These are phyloP conservation scores for Amblyjoppa proteus DNA, from an alignment of 2,888 invertebrate species.

Conservation along the genomic window DNA sequence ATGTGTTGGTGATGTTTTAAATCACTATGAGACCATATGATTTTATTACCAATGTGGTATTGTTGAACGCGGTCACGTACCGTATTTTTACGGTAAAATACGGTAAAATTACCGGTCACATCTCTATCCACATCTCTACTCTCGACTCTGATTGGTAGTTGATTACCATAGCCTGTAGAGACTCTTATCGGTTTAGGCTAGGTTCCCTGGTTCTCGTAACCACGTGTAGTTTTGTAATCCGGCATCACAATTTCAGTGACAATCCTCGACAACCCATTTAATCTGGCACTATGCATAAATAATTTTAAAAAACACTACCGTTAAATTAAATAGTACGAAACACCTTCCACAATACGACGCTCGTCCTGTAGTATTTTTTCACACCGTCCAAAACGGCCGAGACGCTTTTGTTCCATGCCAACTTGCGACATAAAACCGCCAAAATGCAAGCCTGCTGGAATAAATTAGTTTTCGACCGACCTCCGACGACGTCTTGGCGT, in stretches of 20 bases:
- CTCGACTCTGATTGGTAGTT: not conserved
- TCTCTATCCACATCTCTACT: no score
- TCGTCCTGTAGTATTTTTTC: no score
- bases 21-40: no score
- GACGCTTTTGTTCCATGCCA: not conserved
- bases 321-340: no score
- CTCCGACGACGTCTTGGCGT: conserved; percentile 76
- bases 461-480: conserved; percentile 75
- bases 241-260: not conserved
- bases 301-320: no score
- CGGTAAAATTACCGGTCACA: no score
- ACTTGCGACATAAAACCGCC: not conserved
- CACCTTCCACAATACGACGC: no score
- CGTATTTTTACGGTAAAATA: no score
- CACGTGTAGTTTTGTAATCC: not conserved
- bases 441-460: conserved; percentile 80
- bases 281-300: not conserved
- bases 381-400: no score
- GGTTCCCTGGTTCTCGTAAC: not conserved
- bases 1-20: no score
- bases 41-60: no score
- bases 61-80: no score
- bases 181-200: not conserved
- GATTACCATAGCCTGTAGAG: not conserved
- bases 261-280: not conserved